Base-by-base conservation (phyloP, 1,140 invertebrate species). In the Bombus confusus region DNA sequence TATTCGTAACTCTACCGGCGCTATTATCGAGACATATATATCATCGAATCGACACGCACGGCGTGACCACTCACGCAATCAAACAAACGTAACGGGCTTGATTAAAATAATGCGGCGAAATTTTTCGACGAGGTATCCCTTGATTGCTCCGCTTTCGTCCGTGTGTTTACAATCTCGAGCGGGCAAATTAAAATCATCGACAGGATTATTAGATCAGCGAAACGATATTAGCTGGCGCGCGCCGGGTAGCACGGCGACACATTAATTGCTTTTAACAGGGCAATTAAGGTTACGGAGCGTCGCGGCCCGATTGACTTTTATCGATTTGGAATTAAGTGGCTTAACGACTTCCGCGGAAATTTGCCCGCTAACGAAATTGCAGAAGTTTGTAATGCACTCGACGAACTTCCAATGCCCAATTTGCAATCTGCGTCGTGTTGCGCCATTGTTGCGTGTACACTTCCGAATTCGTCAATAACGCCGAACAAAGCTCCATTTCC, bases 321-420 rank as follows among this genome's bases (percentile, higher is more conserved):
- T 89, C 79, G 83, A 88, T 88, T 81, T 72, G 57, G 64, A 75
- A 88, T 88, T 88, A 79, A 86, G 76, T 78, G 37, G n/a, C 73
- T 71, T 62, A 62, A 79, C 69, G 28, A 15, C 73, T 86, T 41
- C 18, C 52, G 18, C 75, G 37, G 25, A 66, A 31, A 82, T 62
- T 75, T 52, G n/a, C 28, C 31, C 28, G 31, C 18, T 72, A 68
- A 85, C n/a, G 73, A 81, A 88, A 88, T 81, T 80, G 82, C 81
- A 80, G n/a, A 86, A 74, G 73, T 83, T 83, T 80, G 47, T 39
- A 73, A 71, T 39, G 64, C 66, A 13, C 66, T 78, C 75, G 34
- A 69, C 41, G 34, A 12, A 43, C 3, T 9, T 47, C 57, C 41
- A 34, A 43, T 75, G 31, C 41, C 72, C 80, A 76, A 76, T 83